Percentiles rank a stretch among this genome's conserved stretches.
phyloP scores from a whole-genome alignment of 2,113 vertebrate genomes.

The Egretta garzetta region DNA sequence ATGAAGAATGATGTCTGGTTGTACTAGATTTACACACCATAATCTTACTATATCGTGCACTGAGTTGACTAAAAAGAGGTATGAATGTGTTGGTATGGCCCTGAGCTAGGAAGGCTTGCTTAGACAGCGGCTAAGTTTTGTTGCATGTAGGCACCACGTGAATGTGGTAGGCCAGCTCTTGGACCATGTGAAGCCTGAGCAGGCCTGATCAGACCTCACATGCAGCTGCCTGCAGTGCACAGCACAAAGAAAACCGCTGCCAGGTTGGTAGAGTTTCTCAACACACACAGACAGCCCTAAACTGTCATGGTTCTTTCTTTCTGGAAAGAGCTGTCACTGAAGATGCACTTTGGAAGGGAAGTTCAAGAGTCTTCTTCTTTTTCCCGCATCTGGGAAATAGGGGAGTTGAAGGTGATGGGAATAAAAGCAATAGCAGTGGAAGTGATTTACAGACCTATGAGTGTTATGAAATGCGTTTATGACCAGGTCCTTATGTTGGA shows the following conservation, averaged over 20 bases:
- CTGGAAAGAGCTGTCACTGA: background rate
- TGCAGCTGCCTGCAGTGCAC: background rate
- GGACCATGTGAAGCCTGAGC: background rate
- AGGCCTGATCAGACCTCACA: background rate
- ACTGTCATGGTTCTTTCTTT: background rate
- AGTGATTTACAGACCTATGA: background rate
- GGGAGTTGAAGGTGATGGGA: background rate
- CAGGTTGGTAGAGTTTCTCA: background rate
- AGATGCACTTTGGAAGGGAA: background rate
- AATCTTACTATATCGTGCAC: background rate
- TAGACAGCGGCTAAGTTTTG: background rate
- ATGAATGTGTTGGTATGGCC: accelerated
- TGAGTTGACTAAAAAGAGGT: background rate
- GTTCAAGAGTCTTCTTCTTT: background rate
- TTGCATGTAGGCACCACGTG: accelerated
- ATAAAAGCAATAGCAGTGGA: background rate
- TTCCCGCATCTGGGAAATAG: background rate
- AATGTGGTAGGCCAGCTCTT: background rate
- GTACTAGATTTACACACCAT: background rate
- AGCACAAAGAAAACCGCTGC: background rate
- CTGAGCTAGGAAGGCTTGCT: background rate
- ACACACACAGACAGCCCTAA: background rate
- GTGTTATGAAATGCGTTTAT: background rate
- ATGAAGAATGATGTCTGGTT: background rate
- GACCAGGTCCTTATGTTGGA: background rate